Evolutionary conservation across 2,113 vertebrate species (phyloP), one percentile per base, ranked within the genome.

Genomic region (Lichenostomus cassidix): DNA sequence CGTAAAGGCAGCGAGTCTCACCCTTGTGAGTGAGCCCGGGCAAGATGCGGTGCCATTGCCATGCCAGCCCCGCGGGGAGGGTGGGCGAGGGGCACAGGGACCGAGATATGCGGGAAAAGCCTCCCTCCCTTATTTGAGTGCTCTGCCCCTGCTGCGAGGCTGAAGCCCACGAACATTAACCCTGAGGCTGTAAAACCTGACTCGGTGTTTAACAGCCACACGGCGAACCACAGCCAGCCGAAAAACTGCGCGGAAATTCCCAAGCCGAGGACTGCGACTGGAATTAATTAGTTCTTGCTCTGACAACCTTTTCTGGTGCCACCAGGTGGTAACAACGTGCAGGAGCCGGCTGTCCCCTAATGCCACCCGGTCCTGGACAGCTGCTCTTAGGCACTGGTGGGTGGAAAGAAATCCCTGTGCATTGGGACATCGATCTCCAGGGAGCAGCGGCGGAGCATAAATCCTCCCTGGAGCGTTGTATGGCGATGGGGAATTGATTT

Each of bases 241-340:
- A 59, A 67, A 94, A 85, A 35, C 46, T 22, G 29, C 56, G 2
- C 64, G 21, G 79, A 58, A 70, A 88, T 70, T 83, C 88, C 93
- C 79, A 55, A 53, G 60, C 68, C 88, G 18, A 68, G 53, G 55
- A 2, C 44, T 37, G 86, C 63, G 31, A 21, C 71, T 90, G 92
- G 68, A 87, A 37, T 63, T 68, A 83, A 96, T 96, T 83, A 96
- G 44, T 16, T 60, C 53, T 62, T 83, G 60, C 76, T 46, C 76
- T 11, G 73, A 83, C 68, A 78, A 62, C 83, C 71, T 96, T 96
- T 88, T 74, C 37, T 97, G 90, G 94, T 96, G 93, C 94, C 95
- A 94, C 93, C 94, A 96, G 94, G 93, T 90, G 95, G 95, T 97
- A 89, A 88, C 59, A 77, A 58, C 13, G 75, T 17, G 92, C 78